Conservation (phyloP, 1,140 invertebrate species). For the Sycophila sp. region DNA sequence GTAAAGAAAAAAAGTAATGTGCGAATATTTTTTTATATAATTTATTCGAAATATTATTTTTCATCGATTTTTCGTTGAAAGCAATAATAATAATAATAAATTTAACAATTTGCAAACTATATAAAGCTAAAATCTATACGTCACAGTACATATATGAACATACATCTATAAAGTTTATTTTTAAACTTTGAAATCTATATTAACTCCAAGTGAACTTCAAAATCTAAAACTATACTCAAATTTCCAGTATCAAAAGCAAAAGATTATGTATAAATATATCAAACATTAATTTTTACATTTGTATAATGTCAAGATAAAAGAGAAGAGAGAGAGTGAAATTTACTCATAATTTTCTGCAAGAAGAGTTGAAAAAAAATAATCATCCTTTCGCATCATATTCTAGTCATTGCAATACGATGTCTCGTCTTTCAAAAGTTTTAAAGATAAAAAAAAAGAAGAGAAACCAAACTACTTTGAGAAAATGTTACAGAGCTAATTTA, state of each 20-base stretch:
- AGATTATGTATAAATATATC: background rate
- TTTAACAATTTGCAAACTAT: background rate
- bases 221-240: background rate
- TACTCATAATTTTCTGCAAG: background rate
- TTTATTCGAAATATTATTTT: conserved; percentile 1
- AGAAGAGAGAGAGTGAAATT: background rate
- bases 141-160: background rate
- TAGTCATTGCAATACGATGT: conserved; percentile 19
- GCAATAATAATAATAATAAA: background rate
- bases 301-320: too few species aligned
- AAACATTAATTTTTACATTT: conserved; percentile 5
- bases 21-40: background rate
- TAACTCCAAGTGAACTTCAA: too few species aligned
- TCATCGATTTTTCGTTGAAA: background rate
- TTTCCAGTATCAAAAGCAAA: background rate
- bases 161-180: background rate
- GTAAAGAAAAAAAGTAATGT: conserved; percentile 4
- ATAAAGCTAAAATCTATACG: background rate
- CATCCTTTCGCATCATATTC: conserved; percentile 27
- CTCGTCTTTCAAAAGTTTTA: conserved; percentile 17
- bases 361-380: background rate
- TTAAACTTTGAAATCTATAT: background rate
- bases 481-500: conserved; percentile 8
- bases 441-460: conserved; percentile 6
- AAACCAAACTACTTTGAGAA: background rate